A percentile compares a stretch with the other conserved stretches of the same genome.
phyloP scores from a whole-genome alignment of 2,888 invertebrate genomes.

The Macrophya alboannulata region DNA sequence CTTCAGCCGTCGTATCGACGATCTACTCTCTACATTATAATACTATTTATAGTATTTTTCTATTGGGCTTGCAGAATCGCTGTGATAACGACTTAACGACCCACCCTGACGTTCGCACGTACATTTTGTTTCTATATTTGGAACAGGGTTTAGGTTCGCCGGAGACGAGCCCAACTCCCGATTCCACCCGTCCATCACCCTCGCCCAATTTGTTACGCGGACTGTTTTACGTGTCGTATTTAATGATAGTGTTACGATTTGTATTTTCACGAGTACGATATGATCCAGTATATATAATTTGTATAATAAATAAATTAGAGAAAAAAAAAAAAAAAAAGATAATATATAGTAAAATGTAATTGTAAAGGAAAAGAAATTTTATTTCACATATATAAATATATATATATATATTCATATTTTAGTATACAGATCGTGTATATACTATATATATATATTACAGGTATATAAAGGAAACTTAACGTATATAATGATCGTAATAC shows the following conservation, averaged over 20 bases:
- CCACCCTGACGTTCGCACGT: background rate
- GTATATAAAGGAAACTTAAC: background rate
- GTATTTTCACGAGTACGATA: background rate
- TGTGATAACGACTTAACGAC: constrained; percentile 21
- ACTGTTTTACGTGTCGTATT: constrained; percentile 10
- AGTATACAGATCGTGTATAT: background rate
- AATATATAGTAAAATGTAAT: background rate
- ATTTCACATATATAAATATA: constrained; percentile 12
- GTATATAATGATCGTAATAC: background rate
- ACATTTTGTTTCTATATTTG: constrained; percentile 36
- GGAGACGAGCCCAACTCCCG: background rate
- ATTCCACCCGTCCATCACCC: constrained; percentile 31
- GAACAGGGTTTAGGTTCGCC: constrained; percentile 7
- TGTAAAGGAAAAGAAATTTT: constrained; percentile 2
- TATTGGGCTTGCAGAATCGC: background rate
- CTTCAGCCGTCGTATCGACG: background rate
- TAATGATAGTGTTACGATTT: constrained; percentile 23
- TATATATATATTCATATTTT: background rate
- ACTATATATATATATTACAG: background rate
- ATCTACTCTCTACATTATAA: background rate
- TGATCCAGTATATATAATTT: background rate
- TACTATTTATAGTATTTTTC: background rate
- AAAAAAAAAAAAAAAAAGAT: background rate
- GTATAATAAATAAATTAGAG: constrained; percentile 2
- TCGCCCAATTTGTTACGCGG: constrained; percentile 17